Conservation (phyloP, 2,113 vertebrate genomes). For the Smithornis capensis region DNA sequence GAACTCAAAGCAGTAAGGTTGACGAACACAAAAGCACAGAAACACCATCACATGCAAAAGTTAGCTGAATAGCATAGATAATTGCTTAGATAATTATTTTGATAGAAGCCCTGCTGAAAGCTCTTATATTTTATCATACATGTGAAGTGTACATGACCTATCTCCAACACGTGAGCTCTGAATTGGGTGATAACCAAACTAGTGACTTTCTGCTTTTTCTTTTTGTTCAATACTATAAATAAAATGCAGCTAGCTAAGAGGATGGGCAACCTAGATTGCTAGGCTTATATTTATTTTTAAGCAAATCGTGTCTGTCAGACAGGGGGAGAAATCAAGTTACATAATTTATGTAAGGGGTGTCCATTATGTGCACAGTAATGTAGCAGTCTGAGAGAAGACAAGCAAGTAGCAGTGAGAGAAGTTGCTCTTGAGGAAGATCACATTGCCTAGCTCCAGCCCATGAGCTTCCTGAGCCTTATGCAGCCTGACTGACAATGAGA, state of each 20-base stretch:
- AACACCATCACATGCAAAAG: conserved; percentile 60
- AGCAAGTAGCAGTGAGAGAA: conserved; percentile 51
- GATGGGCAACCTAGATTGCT: conserved; percentile 2
- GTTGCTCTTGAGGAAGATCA: conserved; percentile 59
- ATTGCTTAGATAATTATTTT: conserved; percentile 69
- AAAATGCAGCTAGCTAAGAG: background rate
- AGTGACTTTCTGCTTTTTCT: conserved; percentile 21
- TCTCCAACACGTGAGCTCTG: background rate
- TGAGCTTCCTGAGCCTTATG: conserved; percentile 49
- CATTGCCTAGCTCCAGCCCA: conserved; percentile 13
- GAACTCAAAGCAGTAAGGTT: conserved; percentile 52
- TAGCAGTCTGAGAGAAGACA: background rate
- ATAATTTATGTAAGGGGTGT: conserved; percentile 5
- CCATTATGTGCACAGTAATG: conserved; percentile 2
- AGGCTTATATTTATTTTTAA: conserved; percentile 2
- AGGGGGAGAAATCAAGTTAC: background rate
- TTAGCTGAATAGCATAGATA: conserved; percentile 62
- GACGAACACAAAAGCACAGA: conserved; percentile 62
- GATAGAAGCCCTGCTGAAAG: conserved; percentile 63
- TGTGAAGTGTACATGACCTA: conserved; percentile 30
- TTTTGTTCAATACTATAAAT: background rate
- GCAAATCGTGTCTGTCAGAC: background rate
- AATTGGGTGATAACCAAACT: background rate
- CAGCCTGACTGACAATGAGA: conserved; percentile 67
- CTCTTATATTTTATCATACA: conserved; percentile 10